These are phyloP conservation scores for Thalassophryne amazonica DNA, from an alignment of 2,797 vertebrate species.

Conservation along the genomic window DNA sequence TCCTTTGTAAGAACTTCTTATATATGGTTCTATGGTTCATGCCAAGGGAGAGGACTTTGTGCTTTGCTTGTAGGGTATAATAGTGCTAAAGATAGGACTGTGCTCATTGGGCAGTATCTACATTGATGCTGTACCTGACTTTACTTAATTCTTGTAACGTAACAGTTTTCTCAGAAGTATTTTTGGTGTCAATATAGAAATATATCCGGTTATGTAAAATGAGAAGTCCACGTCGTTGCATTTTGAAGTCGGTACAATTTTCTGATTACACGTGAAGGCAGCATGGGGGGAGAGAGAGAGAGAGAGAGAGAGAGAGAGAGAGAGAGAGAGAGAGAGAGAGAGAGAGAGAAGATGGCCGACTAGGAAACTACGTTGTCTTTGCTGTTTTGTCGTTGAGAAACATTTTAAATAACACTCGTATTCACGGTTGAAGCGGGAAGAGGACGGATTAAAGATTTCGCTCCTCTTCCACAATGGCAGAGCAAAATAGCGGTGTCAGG, in stretches of 20 bases:
- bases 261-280: conserved; percentile 24
- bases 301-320: conserved; percentile 5
- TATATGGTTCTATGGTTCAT: no score
- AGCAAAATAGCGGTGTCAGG: conserved; percentile 71
- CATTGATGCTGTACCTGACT: no score
- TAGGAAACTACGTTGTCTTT: conserved; percentile 13
- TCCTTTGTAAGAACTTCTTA: no score
- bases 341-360: conserved; percentile 67
- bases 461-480: conserved; percentile 62
- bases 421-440: background rate
- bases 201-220: no score
- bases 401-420: background rate
- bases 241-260: rapidly evolving
- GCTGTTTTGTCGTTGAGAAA: conserved; percentile 12
- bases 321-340: conserved; percentile 7
- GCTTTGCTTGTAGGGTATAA: no score
- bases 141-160: no score
- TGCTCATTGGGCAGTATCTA: no score
- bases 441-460: conserved; percentile 2
- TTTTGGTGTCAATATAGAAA: no score
- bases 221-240: no score
- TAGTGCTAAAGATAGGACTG: no score
- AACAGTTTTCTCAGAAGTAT: no score
- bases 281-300: background rate
- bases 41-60: no score